These are phyloP conservation scores for Medauroidea extradentata DNA, from an alignment of 1,140 invertebrate genomes.

Conservation along the genomic window DNA sequence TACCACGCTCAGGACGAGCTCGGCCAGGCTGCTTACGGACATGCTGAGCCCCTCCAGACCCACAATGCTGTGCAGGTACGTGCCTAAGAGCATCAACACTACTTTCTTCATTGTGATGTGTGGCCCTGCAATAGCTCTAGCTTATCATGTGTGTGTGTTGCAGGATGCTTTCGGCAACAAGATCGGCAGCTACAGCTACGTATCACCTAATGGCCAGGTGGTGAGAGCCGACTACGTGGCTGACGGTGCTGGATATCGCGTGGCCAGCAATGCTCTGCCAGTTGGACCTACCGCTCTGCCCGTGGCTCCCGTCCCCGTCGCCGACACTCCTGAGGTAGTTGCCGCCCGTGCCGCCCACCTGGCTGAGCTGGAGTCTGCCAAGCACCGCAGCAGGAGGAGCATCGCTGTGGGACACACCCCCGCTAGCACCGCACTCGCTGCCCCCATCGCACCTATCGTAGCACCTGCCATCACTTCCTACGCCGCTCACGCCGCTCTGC, in stretches of 20 bases:
- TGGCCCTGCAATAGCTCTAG: too few relatives aligned
- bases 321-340: slow-evolving; percentile 31
- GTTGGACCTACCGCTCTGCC: slow-evolving; percentile 8
- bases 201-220: slow-evolving; percentile 48
- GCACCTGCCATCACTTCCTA: slow-evolving; percentile 2
- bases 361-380: slow-evolving; percentile 15
- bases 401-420: slow-evolving; percentile 1
- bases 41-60: slow-evolving; percentile 49
- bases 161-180: slow-evolving; percentile 50
- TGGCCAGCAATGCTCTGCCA: slow-evolving; percentile 47
- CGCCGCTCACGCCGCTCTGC: not conserved
- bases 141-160: too few relatives aligned
- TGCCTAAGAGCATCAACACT: not conserved
- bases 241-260: slow-evolving; percentile 50
- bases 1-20: slow-evolving; percentile 54
- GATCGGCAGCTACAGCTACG: slow-evolving; percentile 52
- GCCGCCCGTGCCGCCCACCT: slow-evolving; percentile 29
- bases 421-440: slow-evolving; percentile 1
- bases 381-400: slow-evolving; percentile 4
- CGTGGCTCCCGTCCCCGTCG: not conserved
- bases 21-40: slow-evolving; percentile 52
- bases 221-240: slow-evolving; percentile 49
- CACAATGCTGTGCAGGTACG: slow-evolving; percentile 44
- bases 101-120: not conserved
- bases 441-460: not conserved